These are phyloP conservation scores for Atractosteus spatula DNA, from an alignment of 2,113 vertebrate genomes.

Conservation along the genomic window DNA sequence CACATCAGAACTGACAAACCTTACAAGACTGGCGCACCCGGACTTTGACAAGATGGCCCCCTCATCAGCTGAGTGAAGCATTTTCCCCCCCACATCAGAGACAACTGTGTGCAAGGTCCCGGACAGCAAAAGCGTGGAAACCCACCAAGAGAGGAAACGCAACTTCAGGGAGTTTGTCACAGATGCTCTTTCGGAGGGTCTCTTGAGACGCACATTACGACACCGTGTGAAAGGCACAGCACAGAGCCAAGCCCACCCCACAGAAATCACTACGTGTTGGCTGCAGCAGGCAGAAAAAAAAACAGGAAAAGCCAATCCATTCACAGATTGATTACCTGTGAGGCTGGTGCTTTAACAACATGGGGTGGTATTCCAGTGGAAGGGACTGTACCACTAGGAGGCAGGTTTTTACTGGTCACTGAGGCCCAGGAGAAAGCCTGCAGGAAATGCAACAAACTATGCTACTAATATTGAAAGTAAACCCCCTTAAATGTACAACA, in stretches of 20 bases:
- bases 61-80: too few species aligned
- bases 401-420: conserved; percentile 99
- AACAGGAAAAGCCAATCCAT: conserved; percentile 37
- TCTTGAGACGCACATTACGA: neutral
- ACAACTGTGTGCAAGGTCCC: too few species aligned
- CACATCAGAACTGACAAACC: too few species aligned
- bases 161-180: too few species aligned
- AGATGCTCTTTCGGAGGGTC: too few species aligned
- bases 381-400: conserved; percentile 88
- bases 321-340: conserved; percentile 87
- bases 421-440: conserved; percentile 98
- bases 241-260: neutral
- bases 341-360: conserved; percentile 92
- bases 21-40: too few species aligned
- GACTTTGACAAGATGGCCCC: too few species aligned
- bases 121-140: too few species aligned
- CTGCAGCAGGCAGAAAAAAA: neutral
- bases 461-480: conserved; percentile 72
- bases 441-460: conserved; percentile 77
- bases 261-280: neutral
- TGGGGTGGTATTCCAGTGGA: conserved; percentile 93
- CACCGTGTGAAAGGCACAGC: neutral
- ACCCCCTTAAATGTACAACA: conserved; percentile 35
- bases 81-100: too few species aligned
- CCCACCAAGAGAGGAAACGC: too few species aligned